Percentiles rank a stretch among this genome's conserved stretches.
phyloP scores from a whole-genome alignment of 2,888 invertebrate genomes.

The Dascillus cervinus region DNA sequence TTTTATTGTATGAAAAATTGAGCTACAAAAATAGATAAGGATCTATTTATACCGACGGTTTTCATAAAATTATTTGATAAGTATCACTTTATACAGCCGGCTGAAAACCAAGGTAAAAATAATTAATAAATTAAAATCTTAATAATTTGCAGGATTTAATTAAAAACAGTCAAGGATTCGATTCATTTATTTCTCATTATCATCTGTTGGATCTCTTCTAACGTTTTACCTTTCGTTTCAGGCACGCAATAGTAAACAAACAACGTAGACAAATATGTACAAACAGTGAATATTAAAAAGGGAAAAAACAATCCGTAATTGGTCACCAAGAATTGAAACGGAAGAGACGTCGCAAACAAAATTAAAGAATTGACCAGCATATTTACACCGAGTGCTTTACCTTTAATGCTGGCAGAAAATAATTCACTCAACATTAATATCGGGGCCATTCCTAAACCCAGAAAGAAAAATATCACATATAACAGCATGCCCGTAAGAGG shows the following conservation, averaged over 20 bases:
- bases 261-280: slow-evolving; percentile 53
- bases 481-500: slow-evolving; percentile 48
- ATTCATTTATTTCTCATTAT: slow-evolving; percentile 2
- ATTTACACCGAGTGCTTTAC: slow-evolving; percentile 45
- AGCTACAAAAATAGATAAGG: no score
- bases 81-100: no score
- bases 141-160: no score
- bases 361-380: slow-evolving; percentile 43
- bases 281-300: slow-evolving; percentile 58
- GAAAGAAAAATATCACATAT: slow-evolving; percentile 43
- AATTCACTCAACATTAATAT: slow-evolving; percentile 45
- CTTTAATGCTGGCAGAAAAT: slow-evolving; percentile 46
- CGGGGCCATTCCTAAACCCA: slow-evolving; percentile 45
- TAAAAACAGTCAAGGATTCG: no score
- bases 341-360: slow-evolving; percentile 40
- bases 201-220: slow-evolving; percentile 48
- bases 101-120: no score
- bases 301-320: slow-evolving; percentile 53
- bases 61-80: no score
- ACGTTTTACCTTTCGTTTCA: slow-evolving; percentile 64
- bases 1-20: no score
- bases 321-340: slow-evolving; percentile 46
- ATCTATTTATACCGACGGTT: no score
- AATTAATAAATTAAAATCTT: no score
- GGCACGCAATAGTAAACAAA: slow-evolving; percentile 55